Evolutionary conservation across 1,140 invertebrate genomes (phyloP).

Genomic region (Atta texana): DNA sequence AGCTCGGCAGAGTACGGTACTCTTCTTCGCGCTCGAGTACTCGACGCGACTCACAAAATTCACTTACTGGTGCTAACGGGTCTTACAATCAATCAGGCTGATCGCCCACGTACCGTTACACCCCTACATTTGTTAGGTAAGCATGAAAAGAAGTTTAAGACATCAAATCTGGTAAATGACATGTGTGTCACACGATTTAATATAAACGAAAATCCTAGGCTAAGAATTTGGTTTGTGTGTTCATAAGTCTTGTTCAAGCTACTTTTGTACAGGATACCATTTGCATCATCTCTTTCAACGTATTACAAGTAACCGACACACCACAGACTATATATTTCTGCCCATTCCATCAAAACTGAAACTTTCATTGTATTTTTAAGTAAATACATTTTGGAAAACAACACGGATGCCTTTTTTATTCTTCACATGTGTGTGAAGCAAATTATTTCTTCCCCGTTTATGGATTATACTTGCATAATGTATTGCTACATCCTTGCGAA

Average conservation of each 20-base stretch:
- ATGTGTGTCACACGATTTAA: slow-evolving; percentile 63
- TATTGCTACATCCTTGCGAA: slow-evolving; percentile 20
- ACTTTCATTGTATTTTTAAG: slow-evolving; percentile 82
- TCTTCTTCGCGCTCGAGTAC: slow-evolving; percentile 64
- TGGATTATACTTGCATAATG: slow-evolving; percentile 54
- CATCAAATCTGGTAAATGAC: slow-evolving; percentile 60
- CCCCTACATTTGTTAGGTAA: slow-evolving; percentile 75
- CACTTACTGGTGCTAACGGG: slow-evolving; percentile 75
- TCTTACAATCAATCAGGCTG: slow-evolving; percentile 74
- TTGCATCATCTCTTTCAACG: slow-evolving; percentile 75
- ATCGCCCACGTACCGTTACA: slow-evolving; percentile 74
- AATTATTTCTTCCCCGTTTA: slow-evolving; percentile 63
- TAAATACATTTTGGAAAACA: slow-evolving; percentile 82
- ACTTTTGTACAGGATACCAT: slow-evolving; percentile 81
- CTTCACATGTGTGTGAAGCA: slow-evolving; percentile 71
- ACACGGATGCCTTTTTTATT: slow-evolving; percentile 74
- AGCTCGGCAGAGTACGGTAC: slow-evolving; percentile 52
- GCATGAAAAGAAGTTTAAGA: slow-evolving; percentile 65
- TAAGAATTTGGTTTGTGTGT: slow-evolving; percentile 81
- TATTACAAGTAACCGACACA: slow-evolving; percentile 69
- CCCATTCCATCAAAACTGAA: slow-evolving; percentile 81
- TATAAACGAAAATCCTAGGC: slow-evolving; percentile 72
- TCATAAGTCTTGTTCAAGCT: slow-evolving; percentile 79
- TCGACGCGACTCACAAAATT: slow-evolving; percentile 68
- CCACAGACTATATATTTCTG: slow-evolving; percentile 79